These are phyloP conservation scores for Anastrepha ludens DNA, from an alignment of 1,140 invertebrate genomes.

Conservation along the genomic window DNA sequence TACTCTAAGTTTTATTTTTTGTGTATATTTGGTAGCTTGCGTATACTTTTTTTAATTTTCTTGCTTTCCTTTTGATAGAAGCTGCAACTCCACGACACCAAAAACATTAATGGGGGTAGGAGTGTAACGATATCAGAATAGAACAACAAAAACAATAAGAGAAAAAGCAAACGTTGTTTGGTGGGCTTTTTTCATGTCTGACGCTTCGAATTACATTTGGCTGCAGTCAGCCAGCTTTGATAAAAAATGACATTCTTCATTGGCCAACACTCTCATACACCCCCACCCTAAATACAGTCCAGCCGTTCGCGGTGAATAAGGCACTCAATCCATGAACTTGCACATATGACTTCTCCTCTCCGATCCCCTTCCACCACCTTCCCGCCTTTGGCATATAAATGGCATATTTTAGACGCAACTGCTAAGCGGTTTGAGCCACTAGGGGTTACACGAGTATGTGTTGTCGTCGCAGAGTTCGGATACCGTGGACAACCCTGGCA, in stretches of 20 bases:
- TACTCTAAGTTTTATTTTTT: conserved; percentile 26
- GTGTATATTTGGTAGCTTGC: neutral
- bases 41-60: neutral
- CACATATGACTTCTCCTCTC: neutral
- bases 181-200: conserved; percentile 19
- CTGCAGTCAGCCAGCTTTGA: conserved; percentile 21
- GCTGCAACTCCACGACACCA: neutral
- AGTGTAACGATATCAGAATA: neutral
- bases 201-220: conserved; percentile 52
- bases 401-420: conserved; percentile 48
- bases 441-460: neutral
- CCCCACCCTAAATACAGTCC: neutral
- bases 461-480: neutral
- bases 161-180: conserved; percentile 1
- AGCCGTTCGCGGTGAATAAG: neutral
- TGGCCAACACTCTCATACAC: neutral
- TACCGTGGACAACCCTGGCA: neutral
- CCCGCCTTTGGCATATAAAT: neutral
- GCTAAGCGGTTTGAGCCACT: neutral
- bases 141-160: neutral
- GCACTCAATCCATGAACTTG: neutral
- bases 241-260: conserved; percentile 14
- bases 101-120: neutral
- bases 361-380: neutral
- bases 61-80: conserved; percentile 8